Evolutionary conservation across 2,113 vertebrate species (phyloP).

Genomic region (Cnemophilus loriae): DNA sequence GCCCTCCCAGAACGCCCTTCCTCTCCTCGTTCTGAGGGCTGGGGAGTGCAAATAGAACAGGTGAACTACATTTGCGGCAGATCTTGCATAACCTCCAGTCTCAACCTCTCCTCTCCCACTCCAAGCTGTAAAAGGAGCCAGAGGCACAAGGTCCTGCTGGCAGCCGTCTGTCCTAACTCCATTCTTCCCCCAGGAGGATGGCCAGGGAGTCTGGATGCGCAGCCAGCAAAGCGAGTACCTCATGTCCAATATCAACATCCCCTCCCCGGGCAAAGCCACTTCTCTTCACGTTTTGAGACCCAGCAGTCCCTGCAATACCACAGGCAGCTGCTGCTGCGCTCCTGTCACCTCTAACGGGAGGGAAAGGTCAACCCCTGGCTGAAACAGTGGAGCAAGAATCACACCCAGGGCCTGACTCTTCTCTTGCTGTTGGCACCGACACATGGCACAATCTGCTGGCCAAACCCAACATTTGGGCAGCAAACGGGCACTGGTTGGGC

Average conservation of each 20-base stretch:
- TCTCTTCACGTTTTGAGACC: too few species aligned
- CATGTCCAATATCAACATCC: not conserved
- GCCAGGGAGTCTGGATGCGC: not conserved
- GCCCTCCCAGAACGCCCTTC: accelerated
- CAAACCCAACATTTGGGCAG: not conserved
- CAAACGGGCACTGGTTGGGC: accelerated
- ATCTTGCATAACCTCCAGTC: not conserved
- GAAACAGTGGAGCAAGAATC: not conserved
- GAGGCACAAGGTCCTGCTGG: not conserved
- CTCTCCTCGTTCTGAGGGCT: not conserved
- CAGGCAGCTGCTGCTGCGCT: not conserved
- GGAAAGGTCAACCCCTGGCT: not conserved
- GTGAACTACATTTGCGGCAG: not conserved
- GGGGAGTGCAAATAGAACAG: not conserved
- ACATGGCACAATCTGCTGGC: not conserved
- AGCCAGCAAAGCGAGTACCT: not conserved
- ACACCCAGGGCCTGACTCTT: not conserved
- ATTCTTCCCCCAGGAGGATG: not conserved
- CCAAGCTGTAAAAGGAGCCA: not conserved
- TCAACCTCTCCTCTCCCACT: not conserved
- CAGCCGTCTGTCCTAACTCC: not conserved
- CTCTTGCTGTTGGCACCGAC: not conserved
- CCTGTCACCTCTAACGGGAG: accelerated
- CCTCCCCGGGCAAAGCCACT: not conserved
- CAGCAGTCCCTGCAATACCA: not conserved